Evolutionary conservation across 2,888 invertebrate species (phyloP).

Genomic region (Busseola fusca): DNA sequence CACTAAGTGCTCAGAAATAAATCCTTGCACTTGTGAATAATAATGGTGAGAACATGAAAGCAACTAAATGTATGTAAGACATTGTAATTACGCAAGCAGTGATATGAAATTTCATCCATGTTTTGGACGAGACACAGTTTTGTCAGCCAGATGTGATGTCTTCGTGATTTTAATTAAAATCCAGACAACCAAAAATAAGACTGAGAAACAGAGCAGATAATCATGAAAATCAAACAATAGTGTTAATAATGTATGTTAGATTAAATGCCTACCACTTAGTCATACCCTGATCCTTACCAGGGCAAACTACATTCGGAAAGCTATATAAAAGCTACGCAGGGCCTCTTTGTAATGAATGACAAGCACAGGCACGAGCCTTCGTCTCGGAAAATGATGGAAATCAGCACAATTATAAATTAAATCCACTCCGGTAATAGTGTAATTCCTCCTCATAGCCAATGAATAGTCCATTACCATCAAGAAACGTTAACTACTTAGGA

Average conservation of each 20-base stretch:
- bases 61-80: not conserved
- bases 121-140: constrained; percentile 1
- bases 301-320: not conserved
- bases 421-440: not conserved
- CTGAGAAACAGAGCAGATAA: not conserved
- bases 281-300: not conserved
- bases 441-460: constrained; percentile 8
- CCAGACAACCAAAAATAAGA: not conserved
- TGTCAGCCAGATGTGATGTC: not conserved
- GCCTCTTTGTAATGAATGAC: not conserved
- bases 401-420: not conserved
- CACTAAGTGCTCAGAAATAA: not conserved
- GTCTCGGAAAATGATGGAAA: not conserved
- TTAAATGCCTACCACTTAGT: not conserved
- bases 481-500: constrained; percentile 17
- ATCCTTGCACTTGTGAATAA: not conserved
- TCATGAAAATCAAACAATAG: too few species aligned
- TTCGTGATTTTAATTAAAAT: not conserved
- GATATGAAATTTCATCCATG: constrained; percentile 18
- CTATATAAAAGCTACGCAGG: not conserved
- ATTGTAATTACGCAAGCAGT: constrained; percentile 18
- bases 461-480: constrained; percentile 26
- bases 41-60: not conserved
- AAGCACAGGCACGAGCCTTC: not conserved
- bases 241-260: not conserved